phyloP scores from a whole-genome alignment of 2,113 vertebrate species.

The Capra hircus region DNA sequence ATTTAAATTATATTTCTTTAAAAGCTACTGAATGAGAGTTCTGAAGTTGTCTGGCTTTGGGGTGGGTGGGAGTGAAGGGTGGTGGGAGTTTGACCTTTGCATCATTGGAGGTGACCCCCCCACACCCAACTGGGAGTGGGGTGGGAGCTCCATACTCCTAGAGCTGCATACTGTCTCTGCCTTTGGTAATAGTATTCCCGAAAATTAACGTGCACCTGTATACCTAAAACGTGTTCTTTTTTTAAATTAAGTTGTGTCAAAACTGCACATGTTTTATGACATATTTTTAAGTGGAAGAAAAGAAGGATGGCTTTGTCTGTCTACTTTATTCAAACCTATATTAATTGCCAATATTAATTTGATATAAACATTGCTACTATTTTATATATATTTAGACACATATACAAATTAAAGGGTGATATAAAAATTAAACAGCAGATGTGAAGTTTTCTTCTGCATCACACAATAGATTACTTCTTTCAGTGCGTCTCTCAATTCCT shows the following conservation, averaged over 20 bases:
- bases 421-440: not conserved
- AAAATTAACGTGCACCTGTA: not conserved
- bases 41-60: not conserved
- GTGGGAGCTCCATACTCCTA: too few species aligned
- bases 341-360: not conserved
- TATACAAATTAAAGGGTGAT: not conserved
- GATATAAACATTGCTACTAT: not conserved
- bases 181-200: not conserved
- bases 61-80: not conserved
- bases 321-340: not conserved
- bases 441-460: not conserved
- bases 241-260: not conserved
- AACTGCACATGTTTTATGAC: not conserved
- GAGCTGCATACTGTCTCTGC: not conserved
- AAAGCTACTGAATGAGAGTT: not conserved
- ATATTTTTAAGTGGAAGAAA: not conserved
- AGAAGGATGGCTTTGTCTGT: not conserved
- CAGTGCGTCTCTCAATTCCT: not conserved
- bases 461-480: not conserved
- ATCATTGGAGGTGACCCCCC: fast-evolving
- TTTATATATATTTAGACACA: not conserved
- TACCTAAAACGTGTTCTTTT: not conserved
- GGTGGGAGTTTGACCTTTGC: fast-evolving
- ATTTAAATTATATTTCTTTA: not conserved
- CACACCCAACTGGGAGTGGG: not conserved